Evolutionary conservation across 2,888 invertebrate species (phyloP), one percentile per base, ranked within the genome.

Genomic region (Eupsilia transversa): DNA sequence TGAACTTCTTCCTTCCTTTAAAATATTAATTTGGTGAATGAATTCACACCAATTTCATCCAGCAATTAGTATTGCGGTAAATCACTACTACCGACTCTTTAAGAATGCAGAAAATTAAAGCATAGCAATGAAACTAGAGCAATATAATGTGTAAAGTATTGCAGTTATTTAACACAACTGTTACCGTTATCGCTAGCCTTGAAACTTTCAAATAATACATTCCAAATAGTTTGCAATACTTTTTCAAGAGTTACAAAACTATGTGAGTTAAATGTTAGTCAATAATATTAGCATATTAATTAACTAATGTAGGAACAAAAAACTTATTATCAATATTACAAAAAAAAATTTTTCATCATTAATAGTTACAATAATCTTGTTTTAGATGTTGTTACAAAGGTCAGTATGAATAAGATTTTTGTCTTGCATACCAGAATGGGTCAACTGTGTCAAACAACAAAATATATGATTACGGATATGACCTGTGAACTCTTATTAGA

Each of bases 121-220:
- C 2, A 0, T 12, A 14, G 23, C 4, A 61, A 10, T 43, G 3
- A 63, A 67, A 33, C 12, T 41, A 67, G 57, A 75, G 30, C 35
- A 64, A 52, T 69, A 56, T 35, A 69, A 41, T 64, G n/a, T 0
- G 5, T 38, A 46, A n/a, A 35, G 17, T 41, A 63, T 63, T 67
- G 54, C 80, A 67, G 17, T 84, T 49, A 60, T 80, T 81, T 43
- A 59, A 56, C n/a, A 70, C 41, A 70, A 64, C 38, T 20, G 54
- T 63, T 60, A 67, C 57, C 0, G 0, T 49, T 60, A 56, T 38
- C 0, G 2, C 17, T 57, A 43, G 57, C 82, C 86, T 85, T 82
- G 83, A 59, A 59, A 77, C 86, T 82, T 77, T 82, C 86, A 77
- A 72, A 60, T 75, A 67, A 41, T n/a, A 41, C 41, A 35, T 66